Evolutionary conservation across 2,888 invertebrate species (phyloP), one percentile per base, ranked within the genome.

Genomic region (Biston stratarius): DNA sequence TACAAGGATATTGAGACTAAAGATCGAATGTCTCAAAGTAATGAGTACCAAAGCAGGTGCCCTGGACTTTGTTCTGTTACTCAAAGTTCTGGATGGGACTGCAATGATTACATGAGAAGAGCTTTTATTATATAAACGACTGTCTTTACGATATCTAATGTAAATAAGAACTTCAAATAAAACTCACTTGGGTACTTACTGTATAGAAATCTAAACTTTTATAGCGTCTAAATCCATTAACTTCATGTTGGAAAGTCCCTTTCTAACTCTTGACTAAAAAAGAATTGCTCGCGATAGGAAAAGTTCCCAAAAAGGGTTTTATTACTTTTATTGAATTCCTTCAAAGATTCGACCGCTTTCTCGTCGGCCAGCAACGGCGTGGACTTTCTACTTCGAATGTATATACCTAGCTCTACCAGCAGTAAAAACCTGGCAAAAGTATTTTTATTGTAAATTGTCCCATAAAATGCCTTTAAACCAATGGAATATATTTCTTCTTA

Each of bases 301-400:
- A 64, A 60, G 45, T 68, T 64, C 47, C 45, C 12, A 14, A 38
- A 67, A 63, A 60, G 63, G 67, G 67, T 68, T 63, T 61, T 57
- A 66, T 66, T 59, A 60, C 67, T 67, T 63, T 64, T 68, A 68
- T 68, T 59, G 67, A 68, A 68, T 68, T 60, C 63, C 60, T 64
- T 49, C 47, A 24, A 48, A 59, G 67, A 64, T 64, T 34, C 55
- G 60, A 55, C 45, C 56, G 60, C 15, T 47, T 55, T 58, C 42
- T 52, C 34, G 56, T n/a, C 42, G 60, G 58, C 48, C 12, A 15
- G 33, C 45, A 6, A 45, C 6, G 48, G 5, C 42, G 15, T 11
- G 59, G 40, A 52, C 58, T 42, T 53, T 44, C n/a, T 11, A 10
- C n/a, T 33, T 61, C 34, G 40, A 48, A 47, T 15, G 8, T 7